Base-by-base conservation (phyloP, 1,140 invertebrate species). In the Amyelois transitella region DNA sequence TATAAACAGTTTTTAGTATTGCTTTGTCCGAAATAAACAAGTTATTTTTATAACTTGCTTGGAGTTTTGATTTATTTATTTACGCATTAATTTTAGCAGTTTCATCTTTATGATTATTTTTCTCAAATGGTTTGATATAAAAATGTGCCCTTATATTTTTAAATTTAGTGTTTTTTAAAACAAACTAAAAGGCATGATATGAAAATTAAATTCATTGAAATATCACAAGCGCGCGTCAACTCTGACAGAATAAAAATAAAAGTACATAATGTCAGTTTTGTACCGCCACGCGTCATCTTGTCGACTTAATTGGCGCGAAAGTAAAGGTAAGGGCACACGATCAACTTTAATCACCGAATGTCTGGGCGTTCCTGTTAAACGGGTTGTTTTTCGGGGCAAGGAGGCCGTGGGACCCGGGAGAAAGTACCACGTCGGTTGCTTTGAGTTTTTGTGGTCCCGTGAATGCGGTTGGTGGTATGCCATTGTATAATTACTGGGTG, bases 361-460 rank as follows among this genome's bases (percentile, higher is more conserved):
- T 78, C 82, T 82, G 79, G 82, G 77, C 77, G 82, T 78, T 81
- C 77, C 81, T 56, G 73, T 60, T 60, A 55, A 73, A 77, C 77
- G 66, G 66, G 80, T 78, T 69, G 61, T 53, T 52, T 66, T 69
- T 60, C 61, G 56, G 56, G 55, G 44, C 77, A 84, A 77, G 72
- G 75, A 62, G 69, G 77, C 58, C 83, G 74, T 78, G 76, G 73
- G 74, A 83, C 58, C 64, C 59, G 66, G 77, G 83, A 78, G 83
- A 86, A 84, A 86, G 81, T 82, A 72, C 52, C 53, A 61, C 50
- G 77, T 77, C 67, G 60, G 51, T 58, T 52, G 64, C 67, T 70
- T 68, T 65, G 60, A 54, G 58, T 74, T 77, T 80, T 77, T 75
- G 66, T 58, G 55, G 68, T 62, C 69, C 64, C 51, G 63, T 53